A percentile compares a stretch with the other conserved stretches of the same genome.
Conservation (phyloP, 1,140 invertebrate species). For the Hylyphantes graminicola region DNA sequence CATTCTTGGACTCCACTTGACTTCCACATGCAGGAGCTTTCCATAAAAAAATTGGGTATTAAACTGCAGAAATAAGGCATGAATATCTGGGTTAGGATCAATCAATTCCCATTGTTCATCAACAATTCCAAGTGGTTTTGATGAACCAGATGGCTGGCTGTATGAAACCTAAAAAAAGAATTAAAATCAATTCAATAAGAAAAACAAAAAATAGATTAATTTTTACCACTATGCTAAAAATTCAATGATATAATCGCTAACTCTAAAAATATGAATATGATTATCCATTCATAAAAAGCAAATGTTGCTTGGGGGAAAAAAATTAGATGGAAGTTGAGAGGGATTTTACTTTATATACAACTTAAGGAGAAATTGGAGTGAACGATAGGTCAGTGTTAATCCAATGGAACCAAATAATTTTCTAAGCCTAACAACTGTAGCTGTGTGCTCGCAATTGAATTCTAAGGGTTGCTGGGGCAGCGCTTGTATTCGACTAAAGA, state of each 20-base stretch:
- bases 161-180: background rate
- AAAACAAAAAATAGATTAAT: background rate
- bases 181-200: conserved; percentile 14
- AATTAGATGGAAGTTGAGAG: background rate
- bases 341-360: too few relatives aligned
- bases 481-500: too few relatives aligned
- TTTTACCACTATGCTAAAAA: background rate
- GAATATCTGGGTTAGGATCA: conserved; percentile 94
- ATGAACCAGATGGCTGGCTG: background rate
- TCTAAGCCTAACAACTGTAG: too few relatives aligned
- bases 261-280: background rate
- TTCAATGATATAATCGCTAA: background rate
- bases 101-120: conserved; percentile 79
- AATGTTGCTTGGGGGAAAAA: background rate
- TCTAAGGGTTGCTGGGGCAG: too few relatives aligned
- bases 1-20: conserved; percentile 96
- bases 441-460: too few relatives aligned
- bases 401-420: too few relatives aligned
- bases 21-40: conserved; percentile 76
- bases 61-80: conserved; percentile 86
- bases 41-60: conserved; percentile 88
- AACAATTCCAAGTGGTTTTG: conserved; percentile 67
- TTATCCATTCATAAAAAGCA: background rate
- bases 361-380: too few relatives aligned
- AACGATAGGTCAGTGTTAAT: too few relatives aligned